Evolutionary conservation across 2,888 invertebrate genomes (phyloP), one percentile per base, ranked within the genome.

Genomic region (Melangyna quadrimaculata): DNA sequence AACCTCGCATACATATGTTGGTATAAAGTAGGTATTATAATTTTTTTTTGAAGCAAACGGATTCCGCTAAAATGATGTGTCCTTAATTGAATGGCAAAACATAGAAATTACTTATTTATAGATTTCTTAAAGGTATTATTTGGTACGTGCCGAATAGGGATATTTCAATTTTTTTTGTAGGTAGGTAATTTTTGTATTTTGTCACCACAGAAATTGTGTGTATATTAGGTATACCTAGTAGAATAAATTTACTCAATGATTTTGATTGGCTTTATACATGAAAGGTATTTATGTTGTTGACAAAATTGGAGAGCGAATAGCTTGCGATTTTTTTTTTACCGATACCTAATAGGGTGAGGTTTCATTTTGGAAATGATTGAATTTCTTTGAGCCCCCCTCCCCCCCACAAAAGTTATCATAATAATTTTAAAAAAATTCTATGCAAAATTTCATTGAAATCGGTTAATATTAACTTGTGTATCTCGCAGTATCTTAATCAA

Each of bases 101-200:
- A 83, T 61, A 40, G 37, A 70, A 69, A 69, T 74, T 69, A 55
- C 65, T 51, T 83, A 82, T 80, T 80, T 81, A 57, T 81, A 48
- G 69, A 59, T 43, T 14, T 8, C 5, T 35, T 67, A 29, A 14
- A 7, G 0, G 2, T 22, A 22, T 0, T 43, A 45, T 45, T 3
- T 19, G 3, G 2, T 32, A 17, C 57, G 32, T 35, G 35, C 5
- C 19, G 22, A 19, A 1, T 14, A 24, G n/a, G 24, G 17, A 43
- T 22, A 32, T 17, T 35, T 17, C 8, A 53, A 37, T n/a, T 61
- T 37, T 59, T 59, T 35, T 22, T n/a, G 24, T 24, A n/a, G n/a
- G n/a, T n/a, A n/a, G n/a, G n/a, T n/a, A n/a, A n/a, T n/a, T n/a
- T n/a, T n/a, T n/a, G n/a, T n/a, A n/a, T 59, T 35, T 22, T n/a